Base-by-base conservation (phyloP, 64 coral and sea anemone genomes). In the Dendronephthya gigantea region DNA sequence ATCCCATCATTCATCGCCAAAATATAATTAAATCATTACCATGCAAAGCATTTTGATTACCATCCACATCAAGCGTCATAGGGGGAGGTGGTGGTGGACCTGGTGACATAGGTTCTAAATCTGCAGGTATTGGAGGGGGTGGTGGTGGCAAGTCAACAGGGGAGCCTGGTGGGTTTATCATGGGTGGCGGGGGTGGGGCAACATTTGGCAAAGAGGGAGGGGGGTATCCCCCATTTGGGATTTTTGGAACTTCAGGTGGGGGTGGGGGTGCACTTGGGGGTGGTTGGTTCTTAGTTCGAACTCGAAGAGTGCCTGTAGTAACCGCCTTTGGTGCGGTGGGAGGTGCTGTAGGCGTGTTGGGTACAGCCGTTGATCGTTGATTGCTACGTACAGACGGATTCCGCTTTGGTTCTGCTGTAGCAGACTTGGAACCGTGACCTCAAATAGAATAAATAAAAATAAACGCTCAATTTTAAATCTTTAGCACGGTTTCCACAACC, bases 251-350 rank as follows among this genome's bases (percentile, higher is more conserved):
- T 19, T 79, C 72, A 8, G 72, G 72, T 79, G 72, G 72, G 30
- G 72, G 72, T 36, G 72, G 72, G 34, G 72, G 72, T 8, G 72
- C 72, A 62, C 55, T 62, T n/a, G 55, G 55, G 15, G 72, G 36
- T 79, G 72, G 72, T 9, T 79, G 72, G 36, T 34, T 79, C 15
- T 39, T 39, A 34, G 32, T 19, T 15, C 27, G 72, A 34, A 79
- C 72, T 79, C 72, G 72, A 79, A 34, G 72, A 79, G 72, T 79
- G 13, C 72, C 28, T 79, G 72, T 79, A 79, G 72, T 79, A 19
- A 79, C 72, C 1, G 36, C 27, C 29, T 79, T 79, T 36, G 72
- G 72, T 15, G 72, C 72, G 34, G 28, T 34, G 14, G 32, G 32
- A 30, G 68, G n/a, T 74, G 1, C n/a, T 25, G 68, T 74, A 16